phyloP scores from a whole-genome alignment of 2,797 vertebrate species.

The Macropus fuliginosus region DNA sequence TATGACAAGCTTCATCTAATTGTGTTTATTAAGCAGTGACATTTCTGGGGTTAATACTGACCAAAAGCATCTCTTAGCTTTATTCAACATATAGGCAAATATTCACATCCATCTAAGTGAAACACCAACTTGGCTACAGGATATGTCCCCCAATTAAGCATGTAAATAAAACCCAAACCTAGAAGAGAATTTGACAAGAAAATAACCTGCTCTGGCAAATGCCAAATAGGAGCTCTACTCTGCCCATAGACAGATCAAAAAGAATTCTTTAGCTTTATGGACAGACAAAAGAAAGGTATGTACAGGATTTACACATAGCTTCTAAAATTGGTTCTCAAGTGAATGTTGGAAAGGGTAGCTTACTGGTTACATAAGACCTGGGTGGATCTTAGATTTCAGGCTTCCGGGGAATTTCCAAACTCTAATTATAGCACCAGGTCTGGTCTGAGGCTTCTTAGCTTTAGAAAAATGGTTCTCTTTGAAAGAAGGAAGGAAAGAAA shows the following conservation, averaged over 20 bases:
- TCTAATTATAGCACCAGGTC: background rate
- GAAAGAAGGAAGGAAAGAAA: conserved; percentile 5
- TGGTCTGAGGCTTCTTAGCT: background rate
- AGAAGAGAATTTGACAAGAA: conserved; percentile 5
- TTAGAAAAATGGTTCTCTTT: background rate
- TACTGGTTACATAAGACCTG: background rate
- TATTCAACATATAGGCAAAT: background rate
- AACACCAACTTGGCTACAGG: background rate
- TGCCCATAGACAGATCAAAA: background rate
- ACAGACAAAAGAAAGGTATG: background rate
- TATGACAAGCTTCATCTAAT: background rate
- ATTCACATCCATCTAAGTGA: background rate
- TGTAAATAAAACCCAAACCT: background rate
- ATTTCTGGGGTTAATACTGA: background rate
- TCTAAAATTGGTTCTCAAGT: background rate
- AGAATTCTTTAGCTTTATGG: background rate
- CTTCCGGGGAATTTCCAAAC: background rate
- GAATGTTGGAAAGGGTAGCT: background rate
- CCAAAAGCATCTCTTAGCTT: conserved; percentile 8
- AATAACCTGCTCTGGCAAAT: background rate
- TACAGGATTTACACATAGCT: background rate
- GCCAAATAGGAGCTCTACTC: background rate
- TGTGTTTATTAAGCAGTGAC: background rate
- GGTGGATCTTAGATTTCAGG: background rate
- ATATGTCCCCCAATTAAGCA: background rate